phyloP scores from a whole-genome alignment of 1,140 invertebrate genomes.

The Cherax quadricarinatus region DNA sequence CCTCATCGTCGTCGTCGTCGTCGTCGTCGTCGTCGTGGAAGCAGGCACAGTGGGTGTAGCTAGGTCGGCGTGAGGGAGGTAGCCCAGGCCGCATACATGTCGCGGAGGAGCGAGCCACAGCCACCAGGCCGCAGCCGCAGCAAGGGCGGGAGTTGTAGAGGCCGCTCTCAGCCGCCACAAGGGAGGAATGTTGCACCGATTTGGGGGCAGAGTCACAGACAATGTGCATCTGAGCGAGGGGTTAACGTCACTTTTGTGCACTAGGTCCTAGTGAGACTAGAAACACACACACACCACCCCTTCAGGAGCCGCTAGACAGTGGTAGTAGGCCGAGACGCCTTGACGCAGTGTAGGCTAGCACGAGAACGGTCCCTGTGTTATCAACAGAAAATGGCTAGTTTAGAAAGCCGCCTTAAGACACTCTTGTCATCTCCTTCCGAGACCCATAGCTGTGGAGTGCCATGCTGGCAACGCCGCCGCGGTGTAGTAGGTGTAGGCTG shows the following conservation, averaged over 20 bases:
- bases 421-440: slow-evolving; percentile 16
- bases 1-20: not conserved
- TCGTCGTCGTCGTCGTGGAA: slow-evolving; percentile 2
- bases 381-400: slow-evolving; percentile 50
- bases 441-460: slow-evolving; percentile 35
- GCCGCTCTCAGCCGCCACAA: slow-evolving; percentile 25
- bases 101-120: not conserved
- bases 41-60: slow-evolving; percentile 3
- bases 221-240: slow-evolving; percentile 10
- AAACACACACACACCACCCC: slow-evolving; percentile 36
- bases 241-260: not conserved
- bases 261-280: slow-evolving; percentile 24
- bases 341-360: slow-evolving; percentile 29
- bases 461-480: slow-evolving; percentile 14
- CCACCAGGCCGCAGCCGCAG: slow-evolving; percentile 32
- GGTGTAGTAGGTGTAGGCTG: slow-evolving; percentile 37
- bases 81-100: slow-evolving; percentile 8
- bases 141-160: slow-evolving; percentile 32
- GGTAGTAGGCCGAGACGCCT: slow-evolving; percentile 40
- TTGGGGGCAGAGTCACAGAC: not conserved
- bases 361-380: slow-evolving; percentile 17
- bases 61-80: slow-evolving; percentile 44
- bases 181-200: slow-evolving; percentile 15
- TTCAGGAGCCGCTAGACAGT: slow-evolving; percentile 26
- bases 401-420: slow-evolving; percentile 48